Conservation (phyloP, 2,888 invertebrate species). For the Eudasyphora cyanicolor region DNA sequence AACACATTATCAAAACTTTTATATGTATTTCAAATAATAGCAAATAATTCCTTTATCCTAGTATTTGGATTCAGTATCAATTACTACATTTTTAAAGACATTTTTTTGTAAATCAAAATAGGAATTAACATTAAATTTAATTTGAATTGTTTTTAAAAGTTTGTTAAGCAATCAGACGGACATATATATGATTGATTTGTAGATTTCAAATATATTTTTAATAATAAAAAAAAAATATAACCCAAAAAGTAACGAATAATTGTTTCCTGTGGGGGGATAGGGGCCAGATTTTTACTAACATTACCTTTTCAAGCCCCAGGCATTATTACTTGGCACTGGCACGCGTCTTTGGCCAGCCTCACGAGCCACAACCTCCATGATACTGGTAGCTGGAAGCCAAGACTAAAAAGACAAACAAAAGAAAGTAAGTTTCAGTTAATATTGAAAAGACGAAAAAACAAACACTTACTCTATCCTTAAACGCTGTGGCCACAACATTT, state of each 20-base stretch:
- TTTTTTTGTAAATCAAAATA: too few species aligned
- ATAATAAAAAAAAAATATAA: not conserved
- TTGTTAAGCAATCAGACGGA: not conserved
- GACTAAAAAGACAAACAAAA: slow-evolving; percentile 82
- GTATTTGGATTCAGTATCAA: too few species aligned
- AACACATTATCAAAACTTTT: too few species aligned
- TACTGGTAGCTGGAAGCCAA: slow-evolving; percentile 93
- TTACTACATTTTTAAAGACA: too few species aligned
- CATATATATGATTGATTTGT: too few species aligned
- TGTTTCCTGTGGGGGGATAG: not conserved
- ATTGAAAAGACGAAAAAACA: not conserved
- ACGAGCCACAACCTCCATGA: slow-evolving; percentile 90
- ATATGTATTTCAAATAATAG: too few species aligned
- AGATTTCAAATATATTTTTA: not conserved
- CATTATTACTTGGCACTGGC: slow-evolving; percentile 86
- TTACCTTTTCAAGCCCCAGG: slow-evolving; percentile 78
- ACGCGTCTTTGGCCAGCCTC: slow-evolving; percentile 90
- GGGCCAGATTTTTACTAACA: slow-evolving; percentile 20
- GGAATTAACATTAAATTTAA: too few species aligned
- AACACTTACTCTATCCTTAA: slow-evolving; percentile 86
- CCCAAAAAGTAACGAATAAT: not conserved
- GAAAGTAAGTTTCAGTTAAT: not conserved
- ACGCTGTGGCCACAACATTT: slow-evolving; percentile 96
- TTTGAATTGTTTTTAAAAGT: not conserved
- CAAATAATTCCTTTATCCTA: too few species aligned